Percentiles rank a stretch among this genome's conserved stretches.
Evolutionary conservation across 2,797 vertebrate genomes (phyloP).

Genomic region (Spinus olivaceus): DNA sequence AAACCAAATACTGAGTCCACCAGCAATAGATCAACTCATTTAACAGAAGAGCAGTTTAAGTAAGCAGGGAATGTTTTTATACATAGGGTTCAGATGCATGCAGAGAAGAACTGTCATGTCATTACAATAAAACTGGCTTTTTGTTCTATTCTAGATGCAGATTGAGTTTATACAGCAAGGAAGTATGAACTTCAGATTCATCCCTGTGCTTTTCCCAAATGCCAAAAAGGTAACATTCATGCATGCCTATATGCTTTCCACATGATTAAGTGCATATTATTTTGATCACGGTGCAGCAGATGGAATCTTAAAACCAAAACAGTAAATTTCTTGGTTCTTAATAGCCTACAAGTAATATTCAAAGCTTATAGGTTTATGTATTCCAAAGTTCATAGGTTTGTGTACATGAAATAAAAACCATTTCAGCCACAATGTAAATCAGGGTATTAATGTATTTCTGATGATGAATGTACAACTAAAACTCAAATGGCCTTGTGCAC

Average conservation of each 20-base stretch:
- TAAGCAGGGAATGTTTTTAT: neutral
- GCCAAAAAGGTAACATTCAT: constrained; percentile 82
- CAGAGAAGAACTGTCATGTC: neutral
- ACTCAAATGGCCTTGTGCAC: constrained; percentile 7
- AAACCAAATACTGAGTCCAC: neutral
- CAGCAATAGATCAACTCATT: neutral
- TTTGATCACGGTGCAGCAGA: constrained; percentile 18
- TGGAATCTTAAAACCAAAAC: constrained; percentile 20
- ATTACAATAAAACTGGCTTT: neutral
- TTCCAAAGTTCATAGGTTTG: neutral
- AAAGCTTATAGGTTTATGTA: neutral
- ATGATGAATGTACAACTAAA: neutral
- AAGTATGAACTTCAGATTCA: constrained; percentile 93
- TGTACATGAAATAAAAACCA: constrained; percentile 24
- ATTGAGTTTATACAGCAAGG: constrained; percentile 95
- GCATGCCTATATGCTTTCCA: neutral
- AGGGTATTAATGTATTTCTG: neutral
- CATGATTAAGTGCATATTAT: neutral
- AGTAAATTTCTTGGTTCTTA: neutral
- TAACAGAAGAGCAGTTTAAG: neutral
- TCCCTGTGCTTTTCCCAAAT: constrained; percentile 91
- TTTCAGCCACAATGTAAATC: constrained; percentile 26
- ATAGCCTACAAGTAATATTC: neutral
- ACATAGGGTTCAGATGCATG: neutral
- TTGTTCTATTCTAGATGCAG: constrained; percentile 85